A percentile compares a stretch with the other conserved stretches of the same genome.
Evolutionary conservation across 2,797 vertebrate species (phyloP).

Genomic region (Pyrocephalus nanus): DNA sequence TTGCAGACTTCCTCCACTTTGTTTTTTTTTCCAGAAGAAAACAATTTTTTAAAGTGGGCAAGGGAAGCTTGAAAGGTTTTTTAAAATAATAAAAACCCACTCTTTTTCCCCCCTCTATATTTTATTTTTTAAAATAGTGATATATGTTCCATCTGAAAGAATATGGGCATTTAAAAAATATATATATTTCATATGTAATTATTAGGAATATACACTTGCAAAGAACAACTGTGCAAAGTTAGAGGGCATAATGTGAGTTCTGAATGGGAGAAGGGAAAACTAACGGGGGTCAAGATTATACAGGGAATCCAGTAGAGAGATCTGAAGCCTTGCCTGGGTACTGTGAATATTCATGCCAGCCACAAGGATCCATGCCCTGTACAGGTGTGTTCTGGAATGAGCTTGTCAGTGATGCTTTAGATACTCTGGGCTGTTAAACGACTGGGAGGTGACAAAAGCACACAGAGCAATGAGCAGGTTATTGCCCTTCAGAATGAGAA

Average conservation of each 20-base stretch:
- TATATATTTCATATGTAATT: background rate
- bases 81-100: rapidly evolving
- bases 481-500: background rate
- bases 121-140: background rate
- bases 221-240: background rate
- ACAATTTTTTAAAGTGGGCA: background rate
- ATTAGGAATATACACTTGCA: background rate
- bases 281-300: background rate
- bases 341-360: background rate
- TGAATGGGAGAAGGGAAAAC: background rate
- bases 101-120: background rate
- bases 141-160: background rate
- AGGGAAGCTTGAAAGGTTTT: background rate
- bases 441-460: background rate
- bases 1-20: background rate
- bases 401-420: background rate
- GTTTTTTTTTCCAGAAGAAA: background rate
- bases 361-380: background rate
- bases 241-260: too few relatives aligned
- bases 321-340: background rate
- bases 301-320: background rate
- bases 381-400: background rate
- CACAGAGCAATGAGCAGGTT: background rate
- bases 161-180: background rate
- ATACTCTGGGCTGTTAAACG: background rate